Evolutionary conservation across 2,113 vertebrate species (phyloP).

Genomic region (Corythaeola cristata): DNA sequence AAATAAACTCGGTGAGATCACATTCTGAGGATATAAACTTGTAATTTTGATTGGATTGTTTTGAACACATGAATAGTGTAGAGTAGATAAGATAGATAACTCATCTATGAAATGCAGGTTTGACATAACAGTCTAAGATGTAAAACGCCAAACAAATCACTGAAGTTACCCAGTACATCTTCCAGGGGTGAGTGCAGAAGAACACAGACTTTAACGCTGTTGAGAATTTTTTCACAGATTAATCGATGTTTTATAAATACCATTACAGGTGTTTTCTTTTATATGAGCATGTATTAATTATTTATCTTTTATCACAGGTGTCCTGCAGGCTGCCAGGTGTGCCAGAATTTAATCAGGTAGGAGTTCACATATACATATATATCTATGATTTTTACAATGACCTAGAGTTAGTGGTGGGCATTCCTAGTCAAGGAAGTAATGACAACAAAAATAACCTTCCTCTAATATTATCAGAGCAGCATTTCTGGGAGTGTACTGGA

Average conservation of each 20-base stretch:
- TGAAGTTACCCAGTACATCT: background rate
- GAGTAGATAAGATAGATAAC: background rate
- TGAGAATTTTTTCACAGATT: background rate
- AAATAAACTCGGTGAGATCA: background rate
- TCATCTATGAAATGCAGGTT: background rate
- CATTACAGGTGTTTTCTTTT: background rate
- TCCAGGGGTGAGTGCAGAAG: background rate
- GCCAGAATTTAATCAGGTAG: conserved; percentile 94
- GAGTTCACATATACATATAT: background rate
- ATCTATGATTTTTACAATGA: background rate
- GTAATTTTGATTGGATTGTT: background rate
- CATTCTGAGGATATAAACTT: background rate
- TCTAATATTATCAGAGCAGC: background rate
- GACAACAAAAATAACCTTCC: background rate
- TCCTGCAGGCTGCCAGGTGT: conserved; percentile 86
- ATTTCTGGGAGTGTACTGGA: background rate
- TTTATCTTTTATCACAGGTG: conserved; percentile 78
- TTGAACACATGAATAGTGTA: background rate
- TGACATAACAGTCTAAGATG: background rate
- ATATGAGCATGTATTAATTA: background rate
- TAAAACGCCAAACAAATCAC: background rate
- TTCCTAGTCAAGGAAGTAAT: background rate
- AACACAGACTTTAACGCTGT: background rate
- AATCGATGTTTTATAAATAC: background rate
- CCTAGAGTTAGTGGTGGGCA: background rate